Evolutionary conservation across 2,888 invertebrate species (phyloP).

Genomic region (Orthosia gracilis): DNA sequence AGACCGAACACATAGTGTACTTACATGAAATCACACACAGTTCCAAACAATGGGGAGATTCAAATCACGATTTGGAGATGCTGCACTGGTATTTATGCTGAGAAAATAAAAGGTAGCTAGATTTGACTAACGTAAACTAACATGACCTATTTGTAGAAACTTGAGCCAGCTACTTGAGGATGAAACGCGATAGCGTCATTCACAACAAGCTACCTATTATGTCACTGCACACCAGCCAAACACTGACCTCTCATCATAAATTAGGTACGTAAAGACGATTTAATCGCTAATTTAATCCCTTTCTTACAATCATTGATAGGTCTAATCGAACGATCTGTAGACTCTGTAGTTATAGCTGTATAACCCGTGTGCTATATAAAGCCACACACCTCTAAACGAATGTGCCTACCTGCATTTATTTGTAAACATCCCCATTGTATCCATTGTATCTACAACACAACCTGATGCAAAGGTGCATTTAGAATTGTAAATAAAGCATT

Average conservation of each 20-base stretch:
- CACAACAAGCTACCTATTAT: slow-evolving; percentile 23
- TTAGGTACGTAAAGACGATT: slow-evolving; percentile 21
- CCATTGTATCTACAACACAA: neutral
- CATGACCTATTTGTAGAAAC: slow-evolving; percentile 24
- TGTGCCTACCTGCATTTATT: slow-evolving; percentile 1
- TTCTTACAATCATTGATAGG: slow-evolving; percentile 25
- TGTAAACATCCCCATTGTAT: slow-evolving; percentile 28
- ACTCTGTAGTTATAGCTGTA: neutral
- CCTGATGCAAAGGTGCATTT: neutral
- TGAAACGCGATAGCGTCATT: slow-evolving; percentile 11
- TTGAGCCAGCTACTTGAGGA: slow-evolving; percentile 6
- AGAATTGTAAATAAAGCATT: neutral
- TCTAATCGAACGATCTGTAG: slow-evolving; percentile 21
- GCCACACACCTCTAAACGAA: slow-evolving; percentile 8
- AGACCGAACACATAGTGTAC: slow-evolving; percentile 17
- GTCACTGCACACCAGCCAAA: slow-evolving; percentile 21
- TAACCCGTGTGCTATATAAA: neutral
- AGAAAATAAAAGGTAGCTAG: slow-evolving; percentile 10
- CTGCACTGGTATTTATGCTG: neutral
- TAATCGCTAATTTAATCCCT: slow-evolving; percentile 29
- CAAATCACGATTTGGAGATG: neutral
- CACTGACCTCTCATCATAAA: slow-evolving; percentile 29
- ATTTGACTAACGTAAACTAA: slow-evolving; percentile 11
- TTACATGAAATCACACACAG: slow-evolving; percentile 14
- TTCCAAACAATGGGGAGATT: slow-evolving; percentile 12